phyloP scores from a whole-genome alignment of 2,888 invertebrate species.

The Chrysina gloriosa region DNA sequence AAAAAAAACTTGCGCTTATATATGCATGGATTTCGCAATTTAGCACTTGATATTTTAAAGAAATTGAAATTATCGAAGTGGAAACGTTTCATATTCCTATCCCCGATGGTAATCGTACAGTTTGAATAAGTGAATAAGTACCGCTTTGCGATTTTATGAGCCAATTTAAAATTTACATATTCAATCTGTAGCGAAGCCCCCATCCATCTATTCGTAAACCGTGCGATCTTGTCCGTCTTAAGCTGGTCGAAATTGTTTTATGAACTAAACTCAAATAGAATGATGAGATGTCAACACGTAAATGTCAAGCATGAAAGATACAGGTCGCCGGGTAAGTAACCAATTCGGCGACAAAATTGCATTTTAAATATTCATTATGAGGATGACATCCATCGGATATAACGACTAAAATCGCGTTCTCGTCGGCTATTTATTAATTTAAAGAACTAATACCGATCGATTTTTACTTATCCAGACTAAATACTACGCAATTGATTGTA shows the following conservation, averaged over 20 bases:
- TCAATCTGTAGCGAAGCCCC: slow-evolving; percentile 8
- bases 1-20: too few species aligned
- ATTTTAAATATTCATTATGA: slow-evolving; percentile 29
- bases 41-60: too few species aligned
- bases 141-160: slow-evolving; percentile 2
- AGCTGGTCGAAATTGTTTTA: slow-evolving; percentile 20
- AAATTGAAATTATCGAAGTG: neutral
- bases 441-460: neutral
- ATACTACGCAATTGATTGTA: too few species aligned
- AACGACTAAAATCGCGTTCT: neutral
- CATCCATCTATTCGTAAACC: slow-evolving; percentile 10
- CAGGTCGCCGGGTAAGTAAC: neutral
- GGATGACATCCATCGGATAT: slow-evolving; percentile 7
- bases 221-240: slow-evolving; percentile 11
- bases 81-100: neutral
- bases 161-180: slow-evolving; percentile 34
- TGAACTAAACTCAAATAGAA: slow-evolving; percentile 12
- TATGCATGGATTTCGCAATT: too few species aligned
- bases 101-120: neutral
- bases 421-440: slow-evolving; percentile 1
- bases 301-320: slow-evolving; percentile 27
- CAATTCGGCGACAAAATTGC: slow-evolving; percentile 28
- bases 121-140: neutral
- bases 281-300: slow-evolving; percentile 23
- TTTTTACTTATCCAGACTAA: too few species aligned